Evolutionary conservation across 2,797 vertebrate species (phyloP).

Genomic region (Lacerta agilis): DNA sequence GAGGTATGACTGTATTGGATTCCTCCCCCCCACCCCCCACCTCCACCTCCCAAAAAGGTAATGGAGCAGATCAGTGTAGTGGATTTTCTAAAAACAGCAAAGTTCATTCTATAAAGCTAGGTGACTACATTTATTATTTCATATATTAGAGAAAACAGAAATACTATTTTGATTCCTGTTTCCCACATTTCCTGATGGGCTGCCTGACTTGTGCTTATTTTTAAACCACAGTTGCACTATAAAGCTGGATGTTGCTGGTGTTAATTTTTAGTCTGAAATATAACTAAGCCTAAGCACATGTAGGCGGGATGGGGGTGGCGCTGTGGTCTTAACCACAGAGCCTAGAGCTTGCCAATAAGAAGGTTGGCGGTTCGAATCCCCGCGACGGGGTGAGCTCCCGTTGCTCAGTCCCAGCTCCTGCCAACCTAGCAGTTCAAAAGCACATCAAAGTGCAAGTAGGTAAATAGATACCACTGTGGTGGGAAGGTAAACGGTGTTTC

Average conservation of each 20-base stretch:
- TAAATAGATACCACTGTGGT: too few species aligned
- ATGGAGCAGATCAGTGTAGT: not conserved
- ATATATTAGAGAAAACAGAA: not conserved
- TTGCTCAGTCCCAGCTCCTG: too few species aligned
- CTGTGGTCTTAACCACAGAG: too few species aligned
- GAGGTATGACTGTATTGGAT: not conserved
- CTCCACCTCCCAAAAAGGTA: not conserved
- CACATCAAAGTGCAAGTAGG: too few species aligned
- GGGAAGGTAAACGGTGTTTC: too few species aligned
- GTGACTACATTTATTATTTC: not conserved
- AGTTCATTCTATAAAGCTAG: not conserved
- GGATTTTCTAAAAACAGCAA: not conserved
- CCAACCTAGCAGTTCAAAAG: too few species aligned
- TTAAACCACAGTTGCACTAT: not conserved
- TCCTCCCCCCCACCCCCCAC: too few species aligned
- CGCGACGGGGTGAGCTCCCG: too few species aligned
- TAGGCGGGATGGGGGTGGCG: too few species aligned
- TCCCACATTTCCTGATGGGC: not conserved
- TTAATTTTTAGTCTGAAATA: not conserved
- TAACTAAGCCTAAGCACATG: not conserved
- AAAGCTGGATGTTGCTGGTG: not conserved
- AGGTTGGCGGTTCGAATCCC: too few species aligned
- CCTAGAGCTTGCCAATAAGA: too few species aligned
- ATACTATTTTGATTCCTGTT: not conserved
- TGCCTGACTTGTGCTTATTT: not conserved